Conservation (phyloP, 1,140 invertebrate species). For the Eumeta japonica region DNA sequence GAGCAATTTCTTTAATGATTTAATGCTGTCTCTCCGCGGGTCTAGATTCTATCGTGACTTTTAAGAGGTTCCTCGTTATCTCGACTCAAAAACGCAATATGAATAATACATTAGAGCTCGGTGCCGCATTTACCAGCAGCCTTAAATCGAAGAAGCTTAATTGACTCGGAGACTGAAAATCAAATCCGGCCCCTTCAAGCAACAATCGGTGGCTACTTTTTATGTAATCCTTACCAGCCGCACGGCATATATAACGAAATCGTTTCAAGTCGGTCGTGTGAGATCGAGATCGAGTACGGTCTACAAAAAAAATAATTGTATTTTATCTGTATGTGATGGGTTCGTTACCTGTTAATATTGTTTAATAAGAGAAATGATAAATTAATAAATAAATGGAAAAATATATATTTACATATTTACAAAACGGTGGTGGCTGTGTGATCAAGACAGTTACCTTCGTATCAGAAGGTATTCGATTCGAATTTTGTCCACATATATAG, state of each 20-base stretch:
- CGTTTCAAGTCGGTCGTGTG: not conserved
- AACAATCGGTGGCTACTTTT: conserved; percentile 27
- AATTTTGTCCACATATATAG: conserved; percentile 7
- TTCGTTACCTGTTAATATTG: too few relatives aligned
- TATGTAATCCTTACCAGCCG: conserved; percentile 24
- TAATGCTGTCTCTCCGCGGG: too few relatives aligned
- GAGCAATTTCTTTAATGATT: too few relatives aligned
- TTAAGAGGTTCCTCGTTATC: conserved; percentile 50
- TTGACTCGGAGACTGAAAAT: conserved; percentile 55
- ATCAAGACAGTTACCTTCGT: too few relatives aligned
- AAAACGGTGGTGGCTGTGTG: too few relatives aligned
- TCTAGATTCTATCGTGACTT: conserved; percentile 49
- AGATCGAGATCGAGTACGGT: not conserved
- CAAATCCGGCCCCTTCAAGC: conserved; percentile 22
- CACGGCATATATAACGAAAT: not conserved
- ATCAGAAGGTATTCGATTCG: too few relatives aligned
- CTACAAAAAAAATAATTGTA: too few relatives aligned
- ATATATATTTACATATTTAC: too few relatives aligned
- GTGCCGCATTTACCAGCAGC: conserved; percentile 30
- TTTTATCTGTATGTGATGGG: too few relatives aligned
- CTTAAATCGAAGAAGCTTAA: conserved; percentile 54
- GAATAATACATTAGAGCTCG: conserved; percentile 52
- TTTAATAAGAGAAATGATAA: too few relatives aligned
- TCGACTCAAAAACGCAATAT: conserved; percentile 52
- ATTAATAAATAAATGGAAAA: too few relatives aligned